Conservation (phyloP, 2,888 invertebrate species). For the Kuschelorhynchus macadamiae region DNA sequence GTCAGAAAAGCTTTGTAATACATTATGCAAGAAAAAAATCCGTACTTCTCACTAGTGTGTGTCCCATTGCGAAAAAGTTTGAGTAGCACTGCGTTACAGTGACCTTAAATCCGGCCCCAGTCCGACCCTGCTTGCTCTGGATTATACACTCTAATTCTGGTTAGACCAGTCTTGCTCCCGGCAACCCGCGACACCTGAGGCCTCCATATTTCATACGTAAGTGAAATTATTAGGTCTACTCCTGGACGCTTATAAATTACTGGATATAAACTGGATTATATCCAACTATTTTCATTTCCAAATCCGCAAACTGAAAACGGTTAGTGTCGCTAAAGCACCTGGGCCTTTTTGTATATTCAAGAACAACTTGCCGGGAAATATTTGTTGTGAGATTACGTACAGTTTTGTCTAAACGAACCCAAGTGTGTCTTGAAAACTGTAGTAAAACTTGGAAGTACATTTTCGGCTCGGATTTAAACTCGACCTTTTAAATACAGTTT, state of each 20-base stretch:
- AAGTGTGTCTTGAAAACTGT: no score
- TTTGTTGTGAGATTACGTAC: no score
- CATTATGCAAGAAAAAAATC: no score
- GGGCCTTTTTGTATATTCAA: slow-evolving; percentile 21
- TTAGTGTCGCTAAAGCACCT: slow-evolving; percentile 12
- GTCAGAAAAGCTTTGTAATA: no score
- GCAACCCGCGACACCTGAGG: slow-evolving; percentile 38
- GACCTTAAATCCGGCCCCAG: no score
- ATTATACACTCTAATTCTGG: slow-evolving; percentile 39
- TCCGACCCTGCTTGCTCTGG: slow-evolving; percentile 17
- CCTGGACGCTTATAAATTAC: slow-evolving; percentile 45
- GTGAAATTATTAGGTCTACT: slow-evolving; percentile 49
- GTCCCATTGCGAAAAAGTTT: no score
- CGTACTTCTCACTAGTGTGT: no score
- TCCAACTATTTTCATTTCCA: slow-evolving; percentile 36
- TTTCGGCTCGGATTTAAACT: background rate
- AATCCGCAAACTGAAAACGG: slow-evolving; percentile 20
- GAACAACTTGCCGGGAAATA: slow-evolving; percentile 3
- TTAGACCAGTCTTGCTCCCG: slow-evolving; percentile 17
- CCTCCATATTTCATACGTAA: slow-evolving; percentile 38
- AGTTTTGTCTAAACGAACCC: no score
- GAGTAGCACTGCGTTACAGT: no score
- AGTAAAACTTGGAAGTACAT: background rate
- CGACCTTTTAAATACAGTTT: no score
- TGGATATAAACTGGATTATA: slow-evolving; percentile 35